phyloP scores from a whole-genome alignment of 2,113 vertebrate species.

The Oenanthe melanoleuca region DNA sequence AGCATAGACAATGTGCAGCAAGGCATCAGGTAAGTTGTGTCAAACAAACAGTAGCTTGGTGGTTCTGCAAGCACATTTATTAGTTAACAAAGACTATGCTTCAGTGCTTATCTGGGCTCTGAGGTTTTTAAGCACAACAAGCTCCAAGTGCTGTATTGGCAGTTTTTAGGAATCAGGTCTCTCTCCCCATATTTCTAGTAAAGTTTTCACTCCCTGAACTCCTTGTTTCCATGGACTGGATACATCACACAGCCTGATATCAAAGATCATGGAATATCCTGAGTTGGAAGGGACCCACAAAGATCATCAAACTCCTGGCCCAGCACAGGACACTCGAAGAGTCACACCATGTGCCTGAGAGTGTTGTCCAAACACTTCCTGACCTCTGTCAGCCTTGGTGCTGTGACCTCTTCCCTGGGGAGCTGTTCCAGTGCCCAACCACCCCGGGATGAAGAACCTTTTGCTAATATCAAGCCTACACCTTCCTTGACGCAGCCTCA shows the following conservation, averaged over 20 bases:
- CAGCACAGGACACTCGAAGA: neutral
- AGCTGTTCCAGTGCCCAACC: neutral
- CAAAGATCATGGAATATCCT: neutral
- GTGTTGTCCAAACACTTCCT: neutral
- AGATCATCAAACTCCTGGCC: neutral
- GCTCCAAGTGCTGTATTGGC: rapidly evolving
- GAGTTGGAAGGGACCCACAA: neutral
- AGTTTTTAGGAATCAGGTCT: neutral
- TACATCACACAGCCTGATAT: rapidly evolving
- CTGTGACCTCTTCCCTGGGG: neutral
- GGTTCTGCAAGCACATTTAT: neutral
- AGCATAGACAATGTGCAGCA: neutral
- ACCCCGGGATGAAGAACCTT: neutral
- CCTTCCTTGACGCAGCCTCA: neutral
- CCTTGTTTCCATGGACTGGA: neutral
- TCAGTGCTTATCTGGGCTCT: neutral
- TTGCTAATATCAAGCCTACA: neutral
- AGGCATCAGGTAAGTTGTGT: rapidly evolving
- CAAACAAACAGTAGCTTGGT: neutral
- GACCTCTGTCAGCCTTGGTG: neutral
- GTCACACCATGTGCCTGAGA: neutral
- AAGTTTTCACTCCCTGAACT: neutral
- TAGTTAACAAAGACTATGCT: neutral
- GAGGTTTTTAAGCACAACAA: neutral
- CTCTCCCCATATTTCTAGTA: rapidly evolving